A percentile compares a stretch with the other conserved stretches of the same genome.
Evolutionary conservation across 2,797 vertebrate genomes (phyloP).

Genomic region (Xenops minutus): DNA sequence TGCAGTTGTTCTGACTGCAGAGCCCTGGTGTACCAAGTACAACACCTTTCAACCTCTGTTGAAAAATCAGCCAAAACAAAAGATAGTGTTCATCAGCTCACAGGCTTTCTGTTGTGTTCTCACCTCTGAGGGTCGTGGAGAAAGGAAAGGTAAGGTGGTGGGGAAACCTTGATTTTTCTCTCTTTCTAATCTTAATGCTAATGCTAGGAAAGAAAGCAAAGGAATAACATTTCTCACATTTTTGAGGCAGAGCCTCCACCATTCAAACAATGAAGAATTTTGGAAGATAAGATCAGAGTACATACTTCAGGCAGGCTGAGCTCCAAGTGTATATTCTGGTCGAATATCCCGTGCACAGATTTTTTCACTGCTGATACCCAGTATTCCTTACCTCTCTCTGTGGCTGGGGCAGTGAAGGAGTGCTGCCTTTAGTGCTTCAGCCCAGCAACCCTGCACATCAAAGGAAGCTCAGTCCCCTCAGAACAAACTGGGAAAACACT

Average conservation of each 20-base stretch:
- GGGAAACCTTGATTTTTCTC: neutral
- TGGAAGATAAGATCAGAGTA: slow-evolving; percentile 35
- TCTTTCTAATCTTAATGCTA: neutral
- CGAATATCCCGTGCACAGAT: neutral
- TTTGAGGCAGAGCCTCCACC: slow-evolving; percentile 36
- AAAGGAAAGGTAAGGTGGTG: neutral
- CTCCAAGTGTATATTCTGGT: slow-evolving; percentile 9
- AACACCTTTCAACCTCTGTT: neutral
- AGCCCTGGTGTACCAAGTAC: neutral
- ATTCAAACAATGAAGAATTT: slow-evolving; percentile 2
- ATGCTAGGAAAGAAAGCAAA: slow-evolving; percentile 8
- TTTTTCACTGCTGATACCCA: neutral
- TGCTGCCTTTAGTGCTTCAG: neutral
- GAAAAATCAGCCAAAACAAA: neutral
- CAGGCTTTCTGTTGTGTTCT: neutral
- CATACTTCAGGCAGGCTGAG: slow-evolving; percentile 1
- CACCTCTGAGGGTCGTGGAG: neutral
- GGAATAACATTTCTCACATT: slow-evolving; percentile 36
- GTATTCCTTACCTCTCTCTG: neutral
- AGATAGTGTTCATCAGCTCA: neutral
- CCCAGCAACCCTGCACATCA: neutral
- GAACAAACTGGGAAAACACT: neutral
- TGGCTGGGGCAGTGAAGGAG: neutral
- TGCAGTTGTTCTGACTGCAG: neutral
- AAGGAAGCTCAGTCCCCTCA: neutral